phyloP scores from a whole-genome alignment of 2,797 vertebrate genomes.

The Bradypodion ventrale region DNA sequence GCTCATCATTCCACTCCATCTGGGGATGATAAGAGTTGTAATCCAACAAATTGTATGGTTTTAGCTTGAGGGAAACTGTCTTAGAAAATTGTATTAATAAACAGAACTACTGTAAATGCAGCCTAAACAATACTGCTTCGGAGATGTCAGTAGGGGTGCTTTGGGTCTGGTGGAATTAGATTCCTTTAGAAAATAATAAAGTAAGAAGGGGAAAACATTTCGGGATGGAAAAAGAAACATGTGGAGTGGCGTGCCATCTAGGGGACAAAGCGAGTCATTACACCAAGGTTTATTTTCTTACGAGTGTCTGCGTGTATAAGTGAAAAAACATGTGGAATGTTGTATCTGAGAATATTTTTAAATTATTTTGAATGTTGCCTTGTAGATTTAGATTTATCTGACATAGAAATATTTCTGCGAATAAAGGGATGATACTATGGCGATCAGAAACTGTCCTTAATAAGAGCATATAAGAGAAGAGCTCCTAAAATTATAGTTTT shows the following conservation, averaged over 20 bases:
- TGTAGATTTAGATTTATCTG: conserved; percentile 37
- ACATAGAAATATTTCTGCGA: conserved; percentile 42
- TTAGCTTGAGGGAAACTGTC: neutral
- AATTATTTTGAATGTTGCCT: conserved; percentile 14
- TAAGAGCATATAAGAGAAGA: conserved; percentile 16
- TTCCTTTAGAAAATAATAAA: neutral
- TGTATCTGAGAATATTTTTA: conserved; percentile 40
- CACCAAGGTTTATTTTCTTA: conserved; percentile 19
- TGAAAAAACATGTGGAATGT: conserved; percentile 35
- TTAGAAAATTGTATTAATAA: neutral
- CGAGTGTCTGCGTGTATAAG: neutral
- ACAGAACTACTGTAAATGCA: neutral
- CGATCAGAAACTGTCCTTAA: conserved; percentile 41
- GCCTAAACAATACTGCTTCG: neutral
- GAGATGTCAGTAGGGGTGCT: neutral
- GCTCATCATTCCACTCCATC: neutral
- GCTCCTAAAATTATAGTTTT: neutral
- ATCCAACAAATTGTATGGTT: neutral
- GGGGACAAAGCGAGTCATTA: conserved; percentile 54
- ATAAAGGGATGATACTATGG: neutral
- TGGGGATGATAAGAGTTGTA: neutral
- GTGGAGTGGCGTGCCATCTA: conserved; percentile 77
- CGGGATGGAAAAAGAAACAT: neutral
- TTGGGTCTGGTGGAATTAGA: neutral
- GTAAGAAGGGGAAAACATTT: neutral